Conservation (phyloP, 2,797 vertebrate species). For the Synaphobranchus kaupii region DNA sequence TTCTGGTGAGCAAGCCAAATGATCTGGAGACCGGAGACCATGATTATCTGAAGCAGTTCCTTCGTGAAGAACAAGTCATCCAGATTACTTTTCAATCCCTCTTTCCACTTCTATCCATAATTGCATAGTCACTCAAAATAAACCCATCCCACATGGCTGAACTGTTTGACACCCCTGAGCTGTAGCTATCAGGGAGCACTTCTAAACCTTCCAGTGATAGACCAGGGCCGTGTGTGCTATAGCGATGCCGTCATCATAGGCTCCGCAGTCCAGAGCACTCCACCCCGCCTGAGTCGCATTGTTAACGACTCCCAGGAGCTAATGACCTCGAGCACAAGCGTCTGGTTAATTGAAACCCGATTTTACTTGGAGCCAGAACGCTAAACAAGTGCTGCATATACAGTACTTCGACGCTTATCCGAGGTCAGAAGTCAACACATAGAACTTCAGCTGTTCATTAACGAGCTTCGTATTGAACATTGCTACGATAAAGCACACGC, state of each 20-base stretch:
- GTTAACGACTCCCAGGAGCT: slow-evolving; percentile 63
- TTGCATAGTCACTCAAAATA: neutral
- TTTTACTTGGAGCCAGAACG: slow-evolving; percentile 22
- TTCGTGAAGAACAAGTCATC: neutral
- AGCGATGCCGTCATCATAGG: neutral
- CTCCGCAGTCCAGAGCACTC: neutral
- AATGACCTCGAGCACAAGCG: slow-evolving; percentile 50
- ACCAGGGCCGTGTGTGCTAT: neutral
- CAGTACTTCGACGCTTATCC: slow-evolving; percentile 24
- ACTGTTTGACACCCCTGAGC: neutral
- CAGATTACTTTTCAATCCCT: neutral
- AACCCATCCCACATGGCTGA: neutral
- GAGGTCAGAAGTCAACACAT: slow-evolving; percentile 19
- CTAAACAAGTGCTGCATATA: slow-evolving; percentile 38
- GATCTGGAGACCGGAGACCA: neutral
- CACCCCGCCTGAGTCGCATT: slow-evolving; percentile 35
- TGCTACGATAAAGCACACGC: neutral
- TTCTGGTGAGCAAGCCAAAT: neutral
- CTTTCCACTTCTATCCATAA: neutral
- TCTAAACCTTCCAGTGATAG: neutral
- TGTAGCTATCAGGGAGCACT: neutral
- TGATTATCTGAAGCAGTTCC: neutral
- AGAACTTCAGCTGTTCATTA: neutral
- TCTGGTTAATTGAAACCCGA: slow-evolving; percentile 58
- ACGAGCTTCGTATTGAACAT: neutral